Evolutionary conservation across 2,113 vertebrate genomes (phyloP).

Genomic region (Elephantulus edwardii): DNA sequence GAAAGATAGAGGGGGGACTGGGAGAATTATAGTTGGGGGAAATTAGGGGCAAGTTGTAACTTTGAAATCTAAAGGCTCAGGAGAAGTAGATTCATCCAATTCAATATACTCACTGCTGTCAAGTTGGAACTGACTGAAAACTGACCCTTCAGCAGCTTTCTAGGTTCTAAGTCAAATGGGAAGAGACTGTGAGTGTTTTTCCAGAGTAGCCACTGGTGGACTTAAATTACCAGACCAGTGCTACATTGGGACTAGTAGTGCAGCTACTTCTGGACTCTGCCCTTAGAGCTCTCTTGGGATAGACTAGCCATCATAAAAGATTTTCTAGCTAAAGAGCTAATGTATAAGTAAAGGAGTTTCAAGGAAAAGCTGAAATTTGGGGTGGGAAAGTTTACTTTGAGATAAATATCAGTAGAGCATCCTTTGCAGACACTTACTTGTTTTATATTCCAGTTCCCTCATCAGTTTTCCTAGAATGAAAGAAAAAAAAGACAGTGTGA

Average conservation of each 20-base stretch:
- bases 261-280: too few relatives aligned
- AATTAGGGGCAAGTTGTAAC: not conserved
- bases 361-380: not conserved
- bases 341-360: not conserved
- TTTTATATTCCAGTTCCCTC: constrained; percentile 23
- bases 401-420: not conserved
- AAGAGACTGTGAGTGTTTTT: too few relatives aligned
- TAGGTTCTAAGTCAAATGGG: too few relatives aligned
- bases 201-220: too few relatives aligned
- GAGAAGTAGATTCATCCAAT: not conserved
- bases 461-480: not conserved
- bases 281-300: too few relatives aligned
- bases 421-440: not conserved
- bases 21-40: not conserved
- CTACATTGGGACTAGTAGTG: too few relatives aligned
- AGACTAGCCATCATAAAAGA: not conserved
- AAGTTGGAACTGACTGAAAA: too few relatives aligned
- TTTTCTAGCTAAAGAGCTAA: not conserved
- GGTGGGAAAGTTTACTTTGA: not conserved
- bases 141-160: too few relatives aligned
- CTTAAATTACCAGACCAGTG: too few relatives aligned
- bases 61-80: not conserved
- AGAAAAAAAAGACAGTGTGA: not conserved
- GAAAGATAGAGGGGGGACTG: not conserved
- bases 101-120: too few relatives aligned